A percentile compares a stretch with the other conserved stretches of the same genome.
Evolutionary conservation across 2,888 invertebrate genomes (phyloP).

Genomic region (Pterobdella sp.): DNA sequence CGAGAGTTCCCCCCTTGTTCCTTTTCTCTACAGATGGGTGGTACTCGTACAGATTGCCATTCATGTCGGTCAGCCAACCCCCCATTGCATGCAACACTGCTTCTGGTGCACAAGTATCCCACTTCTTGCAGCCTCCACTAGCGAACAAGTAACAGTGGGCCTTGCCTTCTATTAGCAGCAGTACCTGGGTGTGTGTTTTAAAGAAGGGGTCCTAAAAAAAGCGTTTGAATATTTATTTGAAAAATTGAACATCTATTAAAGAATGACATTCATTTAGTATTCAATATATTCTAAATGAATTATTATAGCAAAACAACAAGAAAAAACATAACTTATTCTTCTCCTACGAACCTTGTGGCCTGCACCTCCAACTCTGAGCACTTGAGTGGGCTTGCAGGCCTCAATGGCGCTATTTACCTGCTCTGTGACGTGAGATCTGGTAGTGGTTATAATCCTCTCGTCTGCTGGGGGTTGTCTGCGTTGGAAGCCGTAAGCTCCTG

Average conservation of each 20-base stretch:
- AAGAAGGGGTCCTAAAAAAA: neutral
- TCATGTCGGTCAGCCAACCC: conserved; percentile 79
- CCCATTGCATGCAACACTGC: conserved; percentile 79
- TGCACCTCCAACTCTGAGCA: conserved; percentile 82
- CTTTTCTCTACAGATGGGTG: conserved; percentile 54
- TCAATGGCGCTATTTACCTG: conserved; percentile 74
- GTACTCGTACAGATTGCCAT: conserved; percentile 55
- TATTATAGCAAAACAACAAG: neutral
- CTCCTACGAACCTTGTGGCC: conserved; percentile 78
- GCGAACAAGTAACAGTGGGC: conserved; percentile 96
- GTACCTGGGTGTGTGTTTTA: conserved; percentile 57
- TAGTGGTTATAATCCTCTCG: conserved; percentile 77
- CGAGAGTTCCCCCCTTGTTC: conserved; percentile 80
- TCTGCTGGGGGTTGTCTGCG: conserved; percentile 53
- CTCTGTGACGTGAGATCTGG: conserved; percentile 79
- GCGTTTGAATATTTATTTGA: too few relatives aligned
- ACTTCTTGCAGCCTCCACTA: conserved; percentile 87
- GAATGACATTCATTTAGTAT: too few relatives aligned
- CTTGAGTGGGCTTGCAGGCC: conserved; percentile 71
- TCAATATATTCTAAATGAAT: neutral
- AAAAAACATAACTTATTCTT: neutral
- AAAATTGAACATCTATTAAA: too few relatives aligned
- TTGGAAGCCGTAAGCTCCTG: conserved; percentile 46
- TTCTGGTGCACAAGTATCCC: conserved; percentile 98
- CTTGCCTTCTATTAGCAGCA: conserved; percentile 80